Base-by-base conservation (phyloP, 2,113 vertebrate species). In the Crypturellus undulatus region DNA sequence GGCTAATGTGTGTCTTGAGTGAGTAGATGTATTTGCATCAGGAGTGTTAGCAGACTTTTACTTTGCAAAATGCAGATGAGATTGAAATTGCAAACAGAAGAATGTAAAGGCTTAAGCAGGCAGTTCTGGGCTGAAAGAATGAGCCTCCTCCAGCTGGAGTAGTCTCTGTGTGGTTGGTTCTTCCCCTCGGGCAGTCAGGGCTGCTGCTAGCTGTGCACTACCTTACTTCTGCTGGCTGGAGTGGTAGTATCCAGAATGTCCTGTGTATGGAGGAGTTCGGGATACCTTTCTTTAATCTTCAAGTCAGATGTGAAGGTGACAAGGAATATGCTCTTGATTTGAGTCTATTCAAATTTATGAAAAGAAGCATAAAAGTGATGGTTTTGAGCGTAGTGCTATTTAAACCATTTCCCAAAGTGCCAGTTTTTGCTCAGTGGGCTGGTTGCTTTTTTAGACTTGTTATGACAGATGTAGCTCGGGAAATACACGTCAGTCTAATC, bases 401-500 rank as follows among this genome's bases (percentile, higher is more conserved):
- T 97, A 92, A 97, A 90, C 94, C 90, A 80, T 97, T 97, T 96
- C 85, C 90, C 90, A 91, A 93, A 96, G 91, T 96, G 92, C 77
- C 96, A 95, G 82, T 95, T 96, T 96, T 96, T 89, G 85, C 96
- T 96, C 97, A 96, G 96, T 96, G 95, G 94, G 71, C 89, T 97
- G 93, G 82, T 96, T 96, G 84, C 94, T 87, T 97, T 97, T 98
- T 97, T 85, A 95, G 96, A 91, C 90, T 75, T 96, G 71, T 96
- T 97, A 80, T 97, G 96, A 97, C 96, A 97, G 94, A 93, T 97
- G 95, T 94, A 96, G 84, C 88, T 97, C 94, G 93, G 96, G 88
- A 97, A 94, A 96, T 93, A 79, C 21, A 93, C 58, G 78, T 97
- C 96, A 97, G 94, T 92, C 94, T 94, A 95, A 96, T 96, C 86